These are phyloP conservation scores for Leucosticte australis DNA, from an alignment of 2,113 vertebrate genomes.

Conservation along the genomic window DNA sequence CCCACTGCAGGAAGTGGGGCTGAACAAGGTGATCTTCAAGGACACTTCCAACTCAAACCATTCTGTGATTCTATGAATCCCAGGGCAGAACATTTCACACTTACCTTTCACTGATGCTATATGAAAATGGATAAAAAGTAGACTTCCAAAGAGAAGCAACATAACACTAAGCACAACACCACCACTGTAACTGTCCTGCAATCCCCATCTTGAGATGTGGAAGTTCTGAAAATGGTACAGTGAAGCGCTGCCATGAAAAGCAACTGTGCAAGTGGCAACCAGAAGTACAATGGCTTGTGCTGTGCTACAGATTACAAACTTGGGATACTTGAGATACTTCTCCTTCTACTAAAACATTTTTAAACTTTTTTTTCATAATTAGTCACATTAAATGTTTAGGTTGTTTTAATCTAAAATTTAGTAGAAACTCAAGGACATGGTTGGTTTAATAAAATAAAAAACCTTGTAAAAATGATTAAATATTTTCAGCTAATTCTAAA, in stretches of 20 bases:
- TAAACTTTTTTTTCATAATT: not conserved
- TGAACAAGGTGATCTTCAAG: not conserved
- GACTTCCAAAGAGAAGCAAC: not conserved
- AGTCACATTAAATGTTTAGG: not conserved
- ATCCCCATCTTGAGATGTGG: not conserved
- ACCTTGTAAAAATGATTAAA: rapidly evolving
- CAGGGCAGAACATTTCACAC: not conserved
- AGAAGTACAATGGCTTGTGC: not conserved
- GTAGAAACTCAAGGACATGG: not conserved
- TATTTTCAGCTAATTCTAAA: not conserved
- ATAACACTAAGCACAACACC: not conserved
- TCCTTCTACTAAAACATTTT: not conserved
- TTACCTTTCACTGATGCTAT: not conserved
- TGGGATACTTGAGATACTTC: not conserved
- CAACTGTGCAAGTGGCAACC: not conserved
- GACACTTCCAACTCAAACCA: not conserved
- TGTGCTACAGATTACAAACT: not conserved
- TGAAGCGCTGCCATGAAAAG: not conserved
- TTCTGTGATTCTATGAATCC: not conserved
- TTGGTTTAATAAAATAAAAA: not conserved
- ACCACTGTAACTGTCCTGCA: not conserved
- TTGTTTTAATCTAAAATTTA: not conserved
- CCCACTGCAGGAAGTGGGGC: not conserved
- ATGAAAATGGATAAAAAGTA: not conserved
- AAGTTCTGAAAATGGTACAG: not conserved